Evolutionary conservation across 2,888 invertebrate genomes (phyloP).

Genomic region (Itoplectis maculator): DNA sequence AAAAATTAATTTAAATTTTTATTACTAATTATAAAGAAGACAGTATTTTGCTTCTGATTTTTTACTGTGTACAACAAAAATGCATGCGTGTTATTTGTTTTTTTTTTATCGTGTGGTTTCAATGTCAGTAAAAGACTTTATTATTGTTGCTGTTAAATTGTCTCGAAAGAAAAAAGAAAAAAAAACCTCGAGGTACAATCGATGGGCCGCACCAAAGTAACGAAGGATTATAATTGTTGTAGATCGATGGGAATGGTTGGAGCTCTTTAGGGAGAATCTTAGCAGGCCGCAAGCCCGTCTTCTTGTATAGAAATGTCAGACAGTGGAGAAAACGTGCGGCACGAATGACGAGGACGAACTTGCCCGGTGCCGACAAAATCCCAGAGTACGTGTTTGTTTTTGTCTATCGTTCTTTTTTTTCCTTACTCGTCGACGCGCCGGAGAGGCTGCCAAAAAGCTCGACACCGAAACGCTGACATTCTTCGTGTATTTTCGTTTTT

Average conservation of each 20-base stretch:
- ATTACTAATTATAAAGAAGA: too few species aligned
- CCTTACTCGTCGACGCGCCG: neutral
- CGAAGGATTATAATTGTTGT: conserved; percentile 79
- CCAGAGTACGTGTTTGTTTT: conserved; percentile 75
- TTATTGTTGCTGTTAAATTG: too few species aligned
- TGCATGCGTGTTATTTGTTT: conserved; percentile 13
- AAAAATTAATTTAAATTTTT: too few species aligned
- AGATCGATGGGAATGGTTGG: conserved; percentile 83
- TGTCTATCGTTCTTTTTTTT: conserved; percentile 6
- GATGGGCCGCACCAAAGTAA: conserved; percentile 63
- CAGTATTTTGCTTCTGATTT: too few species aligned
- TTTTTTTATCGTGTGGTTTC: conserved; percentile 11
- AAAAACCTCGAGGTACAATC: neutral
- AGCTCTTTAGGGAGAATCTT: conserved; percentile 80
- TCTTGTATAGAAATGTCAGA: conserved; percentile 87
- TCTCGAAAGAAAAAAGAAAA: too few species aligned
- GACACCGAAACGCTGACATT: neutral
- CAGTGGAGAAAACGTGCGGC: conserved; percentile 84
- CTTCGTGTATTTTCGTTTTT: neutral
- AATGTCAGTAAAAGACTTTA: conserved; percentile 14
- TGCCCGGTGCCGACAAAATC: conserved; percentile 75
- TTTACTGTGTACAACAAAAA: neutral
- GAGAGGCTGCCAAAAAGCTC: neutral
- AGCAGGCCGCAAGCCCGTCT: conserved; percentile 87
- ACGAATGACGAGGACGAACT: conserved; percentile 76